Evolutionary conservation across 2,888 invertebrate genomes (phyloP), one percentile per base, ranked within the genome.

Genomic region (Apotomis turbidana): DNA sequence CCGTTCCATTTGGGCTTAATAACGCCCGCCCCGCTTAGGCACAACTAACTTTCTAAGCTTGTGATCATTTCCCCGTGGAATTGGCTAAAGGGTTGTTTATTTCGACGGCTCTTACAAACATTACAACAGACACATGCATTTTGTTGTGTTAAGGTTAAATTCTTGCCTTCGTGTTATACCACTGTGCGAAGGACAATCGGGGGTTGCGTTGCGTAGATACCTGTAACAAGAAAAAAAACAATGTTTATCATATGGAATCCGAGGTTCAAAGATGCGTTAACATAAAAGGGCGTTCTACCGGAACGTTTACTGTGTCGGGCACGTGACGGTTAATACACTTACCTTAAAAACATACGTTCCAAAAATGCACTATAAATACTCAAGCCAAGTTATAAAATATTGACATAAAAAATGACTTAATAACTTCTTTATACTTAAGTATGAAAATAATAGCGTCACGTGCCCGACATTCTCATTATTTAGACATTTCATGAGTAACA

Each of bases 1-100:
- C 55, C 66, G 66, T 66, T 66, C 66, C 66, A 66, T 66, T 66
- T 57, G 66, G 66, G 55, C 55, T 66, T 66, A 66, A 66, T 66
- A 66, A 66, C 66, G 66, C 57, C 36, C 66, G 66, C 57, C 36
- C 55, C 66, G 44, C 66, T 66, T 66, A 66, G 57, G 36, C n/a
- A 66, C 46, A 66, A 66, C 66, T 66, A 66, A 66, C 66, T 66
- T 66, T 66, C 66, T 27, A 46, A 66, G 66, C 66, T 46, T 57
- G 66, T 57, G 66, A 66, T 66, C 66, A 57, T 66, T 66, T 57
- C 46, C 57, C 66, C 66, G 46, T 57, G 46, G 66, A 46, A 66
- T 57, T 66, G 66, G 46, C 66, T 57, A 66, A 46, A 46, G 36
- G 66, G 55, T 66, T 66, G 66, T 66, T 66, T 66, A 57, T 66